Conservation (phyloP, 2,888 invertebrate species). For the Pecten maximus region DNA sequence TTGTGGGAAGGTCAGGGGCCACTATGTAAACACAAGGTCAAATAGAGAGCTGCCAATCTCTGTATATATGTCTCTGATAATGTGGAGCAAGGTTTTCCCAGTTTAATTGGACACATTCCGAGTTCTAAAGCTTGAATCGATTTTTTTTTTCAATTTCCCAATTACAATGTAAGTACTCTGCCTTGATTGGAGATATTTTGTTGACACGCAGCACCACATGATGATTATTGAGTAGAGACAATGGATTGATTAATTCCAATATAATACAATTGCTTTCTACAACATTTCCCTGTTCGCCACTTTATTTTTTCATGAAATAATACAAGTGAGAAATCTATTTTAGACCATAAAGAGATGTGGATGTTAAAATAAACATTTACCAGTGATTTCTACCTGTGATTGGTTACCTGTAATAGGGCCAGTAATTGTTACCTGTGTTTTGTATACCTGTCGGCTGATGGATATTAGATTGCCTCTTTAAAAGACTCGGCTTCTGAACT, state of each 20-base stretch:
- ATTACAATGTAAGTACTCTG: background rate
- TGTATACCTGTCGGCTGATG: background rate
- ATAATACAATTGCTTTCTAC: background rate
- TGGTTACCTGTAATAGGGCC: background rate
- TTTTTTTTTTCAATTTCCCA: background rate
- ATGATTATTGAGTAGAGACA: background rate
- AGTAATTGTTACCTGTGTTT: background rate
- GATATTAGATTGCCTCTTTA: background rate
- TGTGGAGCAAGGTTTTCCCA: background rate
- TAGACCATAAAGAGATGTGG: background rate
- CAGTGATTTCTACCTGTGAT: background rate
- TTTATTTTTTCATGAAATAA: background rate
- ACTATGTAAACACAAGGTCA: no score
- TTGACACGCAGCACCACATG: background rate
- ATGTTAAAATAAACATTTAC: background rate
- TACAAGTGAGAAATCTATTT: background rate
- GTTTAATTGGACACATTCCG: background rate
- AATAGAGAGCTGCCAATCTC: no score
- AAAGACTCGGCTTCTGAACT: background rate
- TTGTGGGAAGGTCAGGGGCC: no score
- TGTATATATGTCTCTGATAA: no score
- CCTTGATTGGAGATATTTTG: background rate
- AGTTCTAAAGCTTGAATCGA: background rate
- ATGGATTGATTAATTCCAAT: slow-evolving; percentile 2
- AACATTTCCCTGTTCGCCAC: background rate